These are phyloP conservation scores for Ovis aries DNA, from an alignment of 2,113 vertebrate genomes.

Conservation along the genomic window DNA sequence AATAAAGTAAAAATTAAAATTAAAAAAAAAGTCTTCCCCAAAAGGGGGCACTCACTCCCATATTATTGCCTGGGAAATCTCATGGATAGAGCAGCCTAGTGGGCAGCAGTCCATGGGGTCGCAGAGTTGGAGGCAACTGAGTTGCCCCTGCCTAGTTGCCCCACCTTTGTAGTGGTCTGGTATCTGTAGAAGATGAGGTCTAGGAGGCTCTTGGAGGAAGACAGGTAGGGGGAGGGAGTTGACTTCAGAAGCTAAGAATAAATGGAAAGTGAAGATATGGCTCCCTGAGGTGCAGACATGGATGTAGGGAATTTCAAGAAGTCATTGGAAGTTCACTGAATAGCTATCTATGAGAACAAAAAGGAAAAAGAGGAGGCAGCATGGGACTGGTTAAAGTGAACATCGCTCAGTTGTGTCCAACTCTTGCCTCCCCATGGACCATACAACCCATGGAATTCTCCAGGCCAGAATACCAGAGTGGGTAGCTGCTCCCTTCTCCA, in stretches of 20 bases:
- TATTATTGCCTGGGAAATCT: background rate
- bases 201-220: background rate
- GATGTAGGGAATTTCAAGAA: background rate
- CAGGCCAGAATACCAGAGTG: background rate
- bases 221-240: background rate
- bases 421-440: background rate
- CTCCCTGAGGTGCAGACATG: background rate
- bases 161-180: background rate
- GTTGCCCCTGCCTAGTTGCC: background rate
- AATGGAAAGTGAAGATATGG: background rate
- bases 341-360: background rate
- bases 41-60: background rate
- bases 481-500: background rate
- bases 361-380: background rate
- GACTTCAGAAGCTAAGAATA: background rate
- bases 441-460: background rate
- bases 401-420: background rate
- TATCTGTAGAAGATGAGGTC: background rate
- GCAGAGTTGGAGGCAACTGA: background rate
- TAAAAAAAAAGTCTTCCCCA: background rate
- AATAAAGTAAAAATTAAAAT: too few relatives aligned
- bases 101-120: background rate
- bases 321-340: background rate
- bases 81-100: background rate
- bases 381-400: background rate